These are phyloP conservation scores for Ceratotherium simum DNA, from an alignment of 2,113 vertebrate genomes.

Conservation along the genomic window DNA sequence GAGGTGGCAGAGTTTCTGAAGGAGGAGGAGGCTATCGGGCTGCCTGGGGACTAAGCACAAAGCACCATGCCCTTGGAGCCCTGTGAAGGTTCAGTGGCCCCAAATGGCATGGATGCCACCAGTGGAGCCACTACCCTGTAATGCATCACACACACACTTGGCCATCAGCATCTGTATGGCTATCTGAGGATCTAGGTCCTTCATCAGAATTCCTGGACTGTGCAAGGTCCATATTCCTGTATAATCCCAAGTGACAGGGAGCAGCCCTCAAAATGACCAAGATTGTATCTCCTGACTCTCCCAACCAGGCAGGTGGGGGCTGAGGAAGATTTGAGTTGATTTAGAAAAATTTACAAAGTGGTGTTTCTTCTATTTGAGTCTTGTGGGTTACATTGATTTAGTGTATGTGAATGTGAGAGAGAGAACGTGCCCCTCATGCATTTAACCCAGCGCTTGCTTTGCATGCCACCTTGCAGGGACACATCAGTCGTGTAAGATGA, in stretches of 20 bases:
- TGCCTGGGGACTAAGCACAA: background rate
- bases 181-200: background rate
- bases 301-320: background rate
- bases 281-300: background rate
- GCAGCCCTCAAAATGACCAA: background rate
- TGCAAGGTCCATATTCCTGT: background rate
- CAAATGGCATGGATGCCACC: too few relatives aligned
- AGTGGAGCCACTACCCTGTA: background rate
- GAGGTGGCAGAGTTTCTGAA: background rate
- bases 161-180: background rate
- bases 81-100: background rate
- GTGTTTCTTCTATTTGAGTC: background rate
- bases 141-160: background rate
- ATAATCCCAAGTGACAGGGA: background rate
- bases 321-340: background rate
- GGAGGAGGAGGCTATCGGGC: background rate
- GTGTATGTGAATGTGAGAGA: background rate
- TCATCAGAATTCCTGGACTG: background rate
- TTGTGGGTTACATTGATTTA: background rate
- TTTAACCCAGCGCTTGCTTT: background rate
- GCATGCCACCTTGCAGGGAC: background rate
- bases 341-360: background rate
- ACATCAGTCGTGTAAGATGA: background rate
- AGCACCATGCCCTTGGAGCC: background rate
- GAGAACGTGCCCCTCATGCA: background rate